Evolutionary conservation across 2,888 invertebrate genomes (phyloP).

Genomic region (Ectemnius lituratus): DNA sequence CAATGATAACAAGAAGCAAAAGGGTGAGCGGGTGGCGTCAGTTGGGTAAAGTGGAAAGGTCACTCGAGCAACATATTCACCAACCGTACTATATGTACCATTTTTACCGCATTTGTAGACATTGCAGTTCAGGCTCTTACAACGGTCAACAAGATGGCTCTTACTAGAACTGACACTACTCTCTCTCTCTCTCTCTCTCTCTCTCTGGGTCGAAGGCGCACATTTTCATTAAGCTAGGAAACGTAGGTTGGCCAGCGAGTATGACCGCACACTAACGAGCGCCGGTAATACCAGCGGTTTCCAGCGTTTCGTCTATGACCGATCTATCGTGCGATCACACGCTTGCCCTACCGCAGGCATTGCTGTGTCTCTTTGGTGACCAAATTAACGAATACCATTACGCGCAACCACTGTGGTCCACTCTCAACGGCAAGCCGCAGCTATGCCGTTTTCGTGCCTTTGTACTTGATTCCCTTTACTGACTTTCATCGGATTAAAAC

Average conservation of each 20-base stretch:
- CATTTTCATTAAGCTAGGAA: slow-evolving; percentile 51
- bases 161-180: too few relatives aligned
- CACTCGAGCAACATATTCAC: slow-evolving; percentile 22
- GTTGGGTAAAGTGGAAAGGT: too few relatives aligned
- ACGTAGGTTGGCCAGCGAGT: slow-evolving; percentile 30
- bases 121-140: not conserved
- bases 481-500: too few relatives aligned
- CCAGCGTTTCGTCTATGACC: slow-evolving; percentile 28
- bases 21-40: not conserved
- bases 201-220: slow-evolving; percentile 15
- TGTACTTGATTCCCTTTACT: too few relatives aligned
- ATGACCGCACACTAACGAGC: slow-evolving; percentile 36
- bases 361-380: not conserved
- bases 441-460: too few relatives aligned
- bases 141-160: not conserved
- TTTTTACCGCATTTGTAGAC: slow-evolving; percentile 29
- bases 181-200: not conserved
- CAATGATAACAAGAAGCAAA: slow-evolving; percentile 24
- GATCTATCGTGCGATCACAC: slow-evolving; percentile 10
- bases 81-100: slow-evolving; percentile 27
- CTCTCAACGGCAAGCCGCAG: too few relatives aligned
- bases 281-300: slow-evolving; percentile 22
- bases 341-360: slow-evolving; percentile 6
- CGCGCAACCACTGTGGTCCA: slow-evolving; percentile 5
- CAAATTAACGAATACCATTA: slow-evolving; percentile 26